Conservation (phyloP, 2,888 invertebrate genomes). For the Diaperis boleti region DNA sequence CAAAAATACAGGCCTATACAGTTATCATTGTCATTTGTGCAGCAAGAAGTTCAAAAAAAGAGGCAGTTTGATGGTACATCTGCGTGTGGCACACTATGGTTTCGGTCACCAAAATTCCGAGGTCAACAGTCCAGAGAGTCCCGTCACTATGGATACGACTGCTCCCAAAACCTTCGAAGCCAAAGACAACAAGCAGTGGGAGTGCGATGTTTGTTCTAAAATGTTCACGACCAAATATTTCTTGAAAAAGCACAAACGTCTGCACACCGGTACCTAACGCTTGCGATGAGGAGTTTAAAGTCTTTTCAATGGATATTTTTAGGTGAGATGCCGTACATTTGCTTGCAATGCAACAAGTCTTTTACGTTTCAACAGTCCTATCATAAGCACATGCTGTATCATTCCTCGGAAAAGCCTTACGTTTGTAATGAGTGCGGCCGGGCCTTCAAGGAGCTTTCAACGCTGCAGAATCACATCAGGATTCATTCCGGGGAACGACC, state of each 20-base stretch:
- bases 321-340: conserved; percentile 91
- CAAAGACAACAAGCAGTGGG: conserved; percentile 84
- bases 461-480: conserved; percentile 87
- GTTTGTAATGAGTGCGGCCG: conserved; percentile 82
- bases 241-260: conserved; percentile 87
- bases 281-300: neutral
- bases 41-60: conserved; percentile 85
- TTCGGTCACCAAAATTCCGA: conserved; percentile 59
- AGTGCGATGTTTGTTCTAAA: conserved; percentile 86
- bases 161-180: conserved; percentile 47
- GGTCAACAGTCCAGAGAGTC: neutral
- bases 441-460: conserved; percentile 88
- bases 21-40: conserved; percentile 81
- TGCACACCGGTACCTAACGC: conserved; percentile 80
- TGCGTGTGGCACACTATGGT: conserved; percentile 82
- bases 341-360: conserved; percentile 83
- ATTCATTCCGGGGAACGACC: conserved; percentile 90
- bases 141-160: neutral
- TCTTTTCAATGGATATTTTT: conserved; percentile 52
- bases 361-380: conserved; percentile 93
- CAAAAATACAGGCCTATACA: conserved; percentile 60
- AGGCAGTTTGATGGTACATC: conserved; percentile 85
- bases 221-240: conserved; percentile 91
- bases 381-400: conserved; percentile 89
- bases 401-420: conserved; percentile 86